Percentiles rank a stretch among this genome's conserved stretches.
phyloP scores from a whole-genome alignment of 2,888 invertebrate species.

The Ornithoptera alexandrae region DNA sequence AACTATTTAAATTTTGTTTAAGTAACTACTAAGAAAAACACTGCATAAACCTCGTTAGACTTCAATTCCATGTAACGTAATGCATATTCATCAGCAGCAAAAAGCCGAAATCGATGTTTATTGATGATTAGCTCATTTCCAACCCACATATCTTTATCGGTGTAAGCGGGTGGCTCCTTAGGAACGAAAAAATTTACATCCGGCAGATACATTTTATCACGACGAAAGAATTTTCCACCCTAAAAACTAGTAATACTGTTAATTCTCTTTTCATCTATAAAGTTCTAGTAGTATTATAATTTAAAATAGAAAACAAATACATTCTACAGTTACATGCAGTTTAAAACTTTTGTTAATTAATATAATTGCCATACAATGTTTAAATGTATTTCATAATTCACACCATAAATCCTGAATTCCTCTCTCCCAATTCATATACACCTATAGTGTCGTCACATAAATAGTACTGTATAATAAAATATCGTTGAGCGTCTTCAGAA shows the following conservation, averaged over 20 bases:
- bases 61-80: constrained; percentile 92
- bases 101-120: constrained; percentile 87
- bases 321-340: too few species aligned
- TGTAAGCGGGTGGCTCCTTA: constrained; percentile 86
- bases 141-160: constrained; percentile 90
- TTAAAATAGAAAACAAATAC: too few species aligned
- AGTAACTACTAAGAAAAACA: not conserved
- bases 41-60: constrained; percentile 82
- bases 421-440: constrained; percentile 87
- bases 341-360: too few species aligned
- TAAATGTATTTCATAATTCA: not conserved
- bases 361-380: not conserved
- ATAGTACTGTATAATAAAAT: constrained; percentile 90
- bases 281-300: too few species aligned
- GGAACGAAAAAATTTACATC: constrained; percentile 85
- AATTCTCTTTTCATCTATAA: too few species aligned
- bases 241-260: not conserved
- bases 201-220: constrained; percentile 85
- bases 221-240: constrained; percentile 84
- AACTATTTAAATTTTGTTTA: not conserved
- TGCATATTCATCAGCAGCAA: constrained; percentile 92
- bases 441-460: constrained; percentile 91
- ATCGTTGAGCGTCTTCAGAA: constrained; percentile 81
- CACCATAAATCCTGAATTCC: constrained; percentile 83
- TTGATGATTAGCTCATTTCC: constrained; percentile 89